Base-by-base conservation (phyloP, 2,888 invertebrate species). In the Patella depressa region DNA sequence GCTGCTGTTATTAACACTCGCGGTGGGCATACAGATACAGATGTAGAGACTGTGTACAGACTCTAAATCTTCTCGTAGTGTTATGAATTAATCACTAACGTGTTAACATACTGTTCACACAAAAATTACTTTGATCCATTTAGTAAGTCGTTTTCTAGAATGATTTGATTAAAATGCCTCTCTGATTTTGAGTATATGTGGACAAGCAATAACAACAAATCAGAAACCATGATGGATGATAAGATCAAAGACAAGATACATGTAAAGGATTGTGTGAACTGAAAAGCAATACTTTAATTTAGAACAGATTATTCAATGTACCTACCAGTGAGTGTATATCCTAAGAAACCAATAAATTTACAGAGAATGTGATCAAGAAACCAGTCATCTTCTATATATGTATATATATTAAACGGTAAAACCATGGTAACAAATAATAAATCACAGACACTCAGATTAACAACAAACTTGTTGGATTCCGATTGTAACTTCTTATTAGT, bases 381-480 rank as follows among this genome's bases (percentile, higher is more conserved):
- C 83, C 85, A 84, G 17, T 81, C 83, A 17, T 85, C 78, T 5
- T 53, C 17, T 0, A 83, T 76, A 55, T 84, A 85, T n/a, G 86
- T 85, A 79, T 85, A 85, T 74, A 85, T 83, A 78, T 85, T 85
- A 78, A 86, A 84, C 4, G 86, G 86, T 45, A 86, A 77, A n/a
- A 86, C 81, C 72, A 81, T 69, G 5, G 79, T 72, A 19, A 84
- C 83, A 54, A 82, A 83, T 34, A 85, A 69, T 0, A 86, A 80
- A 75, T 86, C 85, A 59, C 85, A 85, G 14, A 83, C 73, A 71
- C 84, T 83, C 53, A 86, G 80, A 75, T 86, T 86, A 45, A 84
- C 80, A 53, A 86, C 80, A 65, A 86, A 85, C 19, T 83, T 71
- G 72, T 86, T 86, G 70, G 85, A 84, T 29, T 79, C 76, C 0